These are phyloP conservation scores for Lacerta agilis DNA, from an alignment of 2,797 vertebrate species.

Conservation along the genomic window DNA sequence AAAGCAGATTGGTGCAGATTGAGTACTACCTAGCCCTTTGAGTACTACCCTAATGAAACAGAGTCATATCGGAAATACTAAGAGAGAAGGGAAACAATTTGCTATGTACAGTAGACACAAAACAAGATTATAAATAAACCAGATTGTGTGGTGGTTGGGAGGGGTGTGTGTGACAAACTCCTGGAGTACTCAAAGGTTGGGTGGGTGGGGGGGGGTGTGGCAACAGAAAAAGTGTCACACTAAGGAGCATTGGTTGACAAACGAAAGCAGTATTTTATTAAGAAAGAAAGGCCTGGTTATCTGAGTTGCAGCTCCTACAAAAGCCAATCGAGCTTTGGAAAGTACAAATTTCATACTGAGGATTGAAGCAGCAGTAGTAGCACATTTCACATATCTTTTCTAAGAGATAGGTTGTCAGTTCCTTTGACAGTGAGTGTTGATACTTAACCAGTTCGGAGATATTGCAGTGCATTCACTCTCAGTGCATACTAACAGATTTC, in stretches of 20 bases:
- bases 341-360: constrained; percentile 18
- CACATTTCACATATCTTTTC: background rate
- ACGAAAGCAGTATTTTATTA: constrained; percentile 69
- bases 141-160: constrained; percentile 50
- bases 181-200: constrained; percentile 64
- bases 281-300: constrained; percentile 80
- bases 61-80: constrained; percentile 56
- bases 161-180: constrained; percentile 44
- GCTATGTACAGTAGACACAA: constrained; percentile 60
- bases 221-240: constrained; percentile 60
- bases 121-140: constrained; percentile 65
- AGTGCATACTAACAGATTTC: constrained; percentile 69
- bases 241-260: constrained; percentile 69
- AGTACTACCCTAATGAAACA: constrained; percentile 65
- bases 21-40: constrained; percentile 75
- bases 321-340: constrained; percentile 24
- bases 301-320: constrained; percentile 59
- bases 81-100: constrained; percentile 26
- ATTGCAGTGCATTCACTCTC: constrained; percentile 64
- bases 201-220: background rate
- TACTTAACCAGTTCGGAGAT: constrained; percentile 35
- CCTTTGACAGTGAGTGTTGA: background rate
- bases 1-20: constrained; percentile 60
- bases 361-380: constrained; percentile 37
- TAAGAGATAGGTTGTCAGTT: background rate